Evolutionary conservation across 2,888 invertebrate species (phyloP).

Genomic region (Stegana nigrithorax): DNA sequence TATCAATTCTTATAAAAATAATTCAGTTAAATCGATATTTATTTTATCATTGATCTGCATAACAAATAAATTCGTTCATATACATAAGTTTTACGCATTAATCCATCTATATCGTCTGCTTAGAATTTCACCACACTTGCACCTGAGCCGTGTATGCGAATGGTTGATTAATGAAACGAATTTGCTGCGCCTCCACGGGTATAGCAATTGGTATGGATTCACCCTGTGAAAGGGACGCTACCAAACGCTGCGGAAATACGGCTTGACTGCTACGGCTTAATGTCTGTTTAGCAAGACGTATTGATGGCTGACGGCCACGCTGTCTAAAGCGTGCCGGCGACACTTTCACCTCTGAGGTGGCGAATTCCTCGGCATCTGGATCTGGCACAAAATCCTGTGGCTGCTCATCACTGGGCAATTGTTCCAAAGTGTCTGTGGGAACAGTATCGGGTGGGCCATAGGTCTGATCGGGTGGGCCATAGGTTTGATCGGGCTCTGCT

Average conservation of each 20-base stretch:
- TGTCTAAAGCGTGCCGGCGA: not conserved
- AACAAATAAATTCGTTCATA: not conserved
- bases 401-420: constrained; percentile 31
- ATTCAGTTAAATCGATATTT: no score
- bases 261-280: not conserved
- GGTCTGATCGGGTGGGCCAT: constrained; percentile 45
- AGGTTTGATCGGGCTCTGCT: constrained; percentile 45
- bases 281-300: not conserved
- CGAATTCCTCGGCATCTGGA: constrained; percentile 47
- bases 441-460: constrained; percentile 29
- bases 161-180: not conserved
- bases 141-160: constrained; percentile 4
- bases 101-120: not conserved
- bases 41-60: no score
- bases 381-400: constrained; percentile 36
- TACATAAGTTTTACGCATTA: not conserved
- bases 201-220: not conserved
- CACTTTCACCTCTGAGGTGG: constrained; percentile 4
- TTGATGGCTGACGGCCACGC: not conserved
- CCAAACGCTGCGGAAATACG: not conserved
- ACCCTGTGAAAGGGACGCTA: not conserved
- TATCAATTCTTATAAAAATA: no score
- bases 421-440: constrained; percentile 24
- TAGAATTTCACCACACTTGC: constrained; percentile 8
- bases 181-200: not conserved